Evolutionary conservation across 1,140 invertebrate genomes (phyloP).

Genomic region (Aphaenogaster ashmeadi): DNA sequence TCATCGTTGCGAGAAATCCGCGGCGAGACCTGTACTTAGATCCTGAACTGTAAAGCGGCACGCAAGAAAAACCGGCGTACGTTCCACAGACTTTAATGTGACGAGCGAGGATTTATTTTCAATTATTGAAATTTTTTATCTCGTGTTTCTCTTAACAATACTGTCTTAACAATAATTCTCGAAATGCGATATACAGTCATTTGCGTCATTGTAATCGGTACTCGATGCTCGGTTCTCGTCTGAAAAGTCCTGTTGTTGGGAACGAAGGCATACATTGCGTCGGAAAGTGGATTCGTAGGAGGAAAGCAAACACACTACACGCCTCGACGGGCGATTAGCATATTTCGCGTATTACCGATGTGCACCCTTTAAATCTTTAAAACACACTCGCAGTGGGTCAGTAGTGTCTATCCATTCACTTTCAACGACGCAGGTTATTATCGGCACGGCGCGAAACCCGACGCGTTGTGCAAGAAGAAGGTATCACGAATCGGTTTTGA

Average conservation of each 20-base stretch:
- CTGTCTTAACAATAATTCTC: not conserved
- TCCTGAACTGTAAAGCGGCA: not conserved
- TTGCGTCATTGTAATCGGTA: not conserved
- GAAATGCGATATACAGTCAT: not conserved
- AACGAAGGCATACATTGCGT: not conserved
- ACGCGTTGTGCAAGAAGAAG: constrained; percentile 73
- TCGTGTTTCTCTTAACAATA: not conserved
- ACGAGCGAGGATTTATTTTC: not conserved
- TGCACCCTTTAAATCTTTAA: constrained; percentile 57
- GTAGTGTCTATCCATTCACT: constrained; percentile 73
- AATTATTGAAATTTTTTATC: not conserved
- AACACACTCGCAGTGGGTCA: constrained; percentile 33
- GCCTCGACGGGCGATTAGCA: constrained; percentile 18
- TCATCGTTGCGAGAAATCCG: constrained; percentile 4
- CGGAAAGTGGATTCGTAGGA: not conserved
- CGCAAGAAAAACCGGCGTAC: not conserved
- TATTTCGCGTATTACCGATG: constrained; percentile 49
- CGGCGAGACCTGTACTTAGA: constrained; percentile 17
- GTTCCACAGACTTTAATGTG: not conserved
- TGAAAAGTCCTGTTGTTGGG: not conserved
- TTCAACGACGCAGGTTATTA: constrained; percentile 77
- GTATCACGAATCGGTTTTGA: constrained; percentile 67
- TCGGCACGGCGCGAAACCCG: constrained; percentile 43
- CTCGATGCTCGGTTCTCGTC: not conserved
- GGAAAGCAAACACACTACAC: not conserved